Conservation (phyloP, 2,113 vertebrate genomes). For the Oncorhynchus masou region DNA sequence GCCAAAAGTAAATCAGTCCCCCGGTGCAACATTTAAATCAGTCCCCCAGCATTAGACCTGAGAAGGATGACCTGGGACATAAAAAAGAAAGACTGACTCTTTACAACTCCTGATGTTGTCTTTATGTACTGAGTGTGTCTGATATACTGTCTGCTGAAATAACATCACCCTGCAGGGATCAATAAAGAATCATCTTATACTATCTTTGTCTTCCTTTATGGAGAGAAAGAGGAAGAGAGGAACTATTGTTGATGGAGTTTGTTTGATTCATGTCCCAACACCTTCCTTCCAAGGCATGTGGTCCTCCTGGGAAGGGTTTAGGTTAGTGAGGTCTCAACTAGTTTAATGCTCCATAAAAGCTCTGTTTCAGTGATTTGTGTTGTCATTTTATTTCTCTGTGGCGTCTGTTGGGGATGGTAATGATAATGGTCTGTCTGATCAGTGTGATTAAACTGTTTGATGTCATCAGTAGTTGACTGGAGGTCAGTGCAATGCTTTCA, state of each 20-base stretch:
- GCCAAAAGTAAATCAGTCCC: slow-evolving; percentile 60
- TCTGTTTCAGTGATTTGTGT: neutral
- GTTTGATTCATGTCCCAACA: slow-evolving; percentile 2
- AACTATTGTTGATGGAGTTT: slow-evolving; percentile 15
- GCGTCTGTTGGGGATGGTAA: neutral
- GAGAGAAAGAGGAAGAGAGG: slow-evolving; percentile 18
- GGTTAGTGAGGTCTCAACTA: neutral
- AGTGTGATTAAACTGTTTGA: neutral
- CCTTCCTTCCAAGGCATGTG: neutral
- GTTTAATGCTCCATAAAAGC: neutral
- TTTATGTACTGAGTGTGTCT: slow-evolving; percentile 62
- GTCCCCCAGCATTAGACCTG: slow-evolving; percentile 57
- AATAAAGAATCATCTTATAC: slow-evolving; percentile 46
- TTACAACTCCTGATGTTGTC: slow-evolving; percentile 59
- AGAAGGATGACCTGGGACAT: slow-evolving; percentile 54
- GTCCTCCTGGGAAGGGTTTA: neutral
- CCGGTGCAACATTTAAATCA: slow-evolving; percentile 69
- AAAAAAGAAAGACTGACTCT: slow-evolving; percentile 61
- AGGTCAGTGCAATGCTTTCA: neutral
- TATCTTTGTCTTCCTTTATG: slow-evolving; percentile 40
- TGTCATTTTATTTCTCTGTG: neutral
- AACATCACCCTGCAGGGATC: slow-evolving; percentile 8
- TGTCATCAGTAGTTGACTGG: neutral
- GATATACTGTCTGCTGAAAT: slow-evolving; percentile 18
- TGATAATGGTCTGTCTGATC: neutral